A percentile compares a stretch with the other conserved stretches of the same genome.
Conservation (phyloP, 2,113 vertebrate genomes). For the Heterotis niloticus region DNA sequence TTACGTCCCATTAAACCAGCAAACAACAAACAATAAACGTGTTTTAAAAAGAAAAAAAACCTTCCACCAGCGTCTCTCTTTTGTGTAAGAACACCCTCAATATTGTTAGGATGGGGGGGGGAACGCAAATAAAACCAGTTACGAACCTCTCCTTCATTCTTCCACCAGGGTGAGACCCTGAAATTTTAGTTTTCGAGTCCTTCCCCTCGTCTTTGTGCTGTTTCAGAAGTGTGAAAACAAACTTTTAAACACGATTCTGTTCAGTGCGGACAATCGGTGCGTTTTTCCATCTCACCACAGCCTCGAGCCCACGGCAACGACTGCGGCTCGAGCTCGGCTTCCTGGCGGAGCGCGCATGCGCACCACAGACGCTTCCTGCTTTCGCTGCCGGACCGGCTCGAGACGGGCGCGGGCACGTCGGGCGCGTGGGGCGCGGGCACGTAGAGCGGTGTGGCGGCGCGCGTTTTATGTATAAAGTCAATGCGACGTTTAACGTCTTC, state of each 20-base stretch:
- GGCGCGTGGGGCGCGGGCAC: no score
- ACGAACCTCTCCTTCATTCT: constrained; percentile 31
- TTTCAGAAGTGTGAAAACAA: constrained; percentile 8
- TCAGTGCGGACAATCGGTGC: constrained; percentile 11
- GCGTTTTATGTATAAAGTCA: no score
- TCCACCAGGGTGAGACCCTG: constrained; percentile 23
- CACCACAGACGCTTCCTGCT: constrained; percentile 25
- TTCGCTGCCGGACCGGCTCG: background rate
- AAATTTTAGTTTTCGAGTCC: constrained; percentile 16
- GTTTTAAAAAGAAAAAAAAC: background rate
- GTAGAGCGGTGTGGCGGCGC: no score
- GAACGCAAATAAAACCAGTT: constrained; percentile 21
- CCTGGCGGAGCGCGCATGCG: constrained; percentile 23
- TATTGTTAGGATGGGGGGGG: background rate
- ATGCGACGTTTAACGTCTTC: no score
- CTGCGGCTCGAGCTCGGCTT: constrained; percentile 18
- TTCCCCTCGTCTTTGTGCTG: constrained; percentile 9
- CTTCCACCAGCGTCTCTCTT: background rate
- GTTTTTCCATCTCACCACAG: constrained; percentile 23
- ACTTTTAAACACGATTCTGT: background rate
- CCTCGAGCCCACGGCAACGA: constrained; percentile 22
- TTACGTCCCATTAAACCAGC: background rate
- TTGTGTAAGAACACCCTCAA: constrained; percentile 22
- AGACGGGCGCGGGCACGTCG: no score
- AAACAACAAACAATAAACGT: background rate